Base-by-base conservation (phyloP, 2,113 vertebrate species). In the Clarias magur region DNA sequence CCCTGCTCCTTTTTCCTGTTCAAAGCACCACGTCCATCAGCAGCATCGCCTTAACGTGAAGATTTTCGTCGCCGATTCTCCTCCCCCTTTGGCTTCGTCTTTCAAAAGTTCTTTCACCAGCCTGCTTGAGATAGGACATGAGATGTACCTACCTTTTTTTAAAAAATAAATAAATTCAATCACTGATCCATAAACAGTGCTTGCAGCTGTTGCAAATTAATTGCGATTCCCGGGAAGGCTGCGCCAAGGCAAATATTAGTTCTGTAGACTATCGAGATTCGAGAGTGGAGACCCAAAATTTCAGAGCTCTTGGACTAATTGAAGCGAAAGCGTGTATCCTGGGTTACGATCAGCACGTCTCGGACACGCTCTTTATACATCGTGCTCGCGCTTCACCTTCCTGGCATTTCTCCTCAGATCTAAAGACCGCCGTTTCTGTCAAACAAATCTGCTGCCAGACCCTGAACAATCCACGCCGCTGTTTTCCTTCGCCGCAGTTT, bases 221-320 rank as follows among this genome's bases (percentile, higher is more conserved):
- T 86, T 93, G 91, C 91, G 86, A 91, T 91, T 93, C 90, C 86
- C 72, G 91, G 89, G 89, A 89, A 80, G 48, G 7, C 70, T 84
- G 87, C 91, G 94, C 94, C 94, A 95, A 94, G 91, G 93, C 92
- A 93, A 95, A 95, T 91, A 91, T 94, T 95, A 91, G 94, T 94
- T 90, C 91, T 94, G 93, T 91, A 93, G 94, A 90, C 54, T 83
- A 81, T 91, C 15, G 2, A 83, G 53, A 87, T 84, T 91, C 15
- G 2, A 83, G 53, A 87, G 82, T 27, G 60, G 73, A 62, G 86
- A 34, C 63, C 67, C 85, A 48, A 8, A 48, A 48, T 48, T 42
- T 79, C 86, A 85, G 85, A 73, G 65, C 53, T 80, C 80, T 88
- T 83, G 30, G 68, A 88, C 83, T 80, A 80, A 82, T 85, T 48